These are phyloP conservation scores for Coccyzus lansbergi DNA, from an alignment of 2,797 vertebrate species.

Conservation along the genomic window DNA sequence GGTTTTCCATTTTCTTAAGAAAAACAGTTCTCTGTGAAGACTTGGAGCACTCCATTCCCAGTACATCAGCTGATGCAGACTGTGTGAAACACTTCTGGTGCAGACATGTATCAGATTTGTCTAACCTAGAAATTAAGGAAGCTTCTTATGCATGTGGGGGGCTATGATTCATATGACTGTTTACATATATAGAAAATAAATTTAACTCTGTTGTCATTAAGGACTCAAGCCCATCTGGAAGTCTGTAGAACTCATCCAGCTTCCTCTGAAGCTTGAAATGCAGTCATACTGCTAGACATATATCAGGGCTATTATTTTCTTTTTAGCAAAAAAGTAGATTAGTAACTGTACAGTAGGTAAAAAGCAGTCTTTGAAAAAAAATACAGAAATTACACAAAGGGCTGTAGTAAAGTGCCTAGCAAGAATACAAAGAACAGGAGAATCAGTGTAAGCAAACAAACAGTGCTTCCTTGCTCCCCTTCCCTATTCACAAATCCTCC, in stretches of 20 bases:
- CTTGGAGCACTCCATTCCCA: neutral
- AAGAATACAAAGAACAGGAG: conserved; percentile 39
- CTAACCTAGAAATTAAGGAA: neutral
- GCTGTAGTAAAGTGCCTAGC: conserved; percentile 63
- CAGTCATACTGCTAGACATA: neutral
- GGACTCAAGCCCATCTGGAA: neutral
- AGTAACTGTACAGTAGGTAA: conserved; percentile 62
- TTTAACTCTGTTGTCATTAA: neutral
- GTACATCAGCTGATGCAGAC: neutral
- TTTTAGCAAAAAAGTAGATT: conserved; percentile 46
- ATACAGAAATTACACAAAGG: conserved; percentile 35
- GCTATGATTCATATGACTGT: neutral
- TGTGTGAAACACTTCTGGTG: neutral
- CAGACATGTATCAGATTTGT: neutral
- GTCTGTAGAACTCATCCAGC: neutral
- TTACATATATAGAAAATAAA: conserved; percentile 39
- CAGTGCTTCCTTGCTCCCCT: neutral
- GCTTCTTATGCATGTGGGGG: neutral
- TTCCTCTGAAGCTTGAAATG: neutral
- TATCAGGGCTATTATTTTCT: neutral
- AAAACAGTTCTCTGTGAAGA: neutral
- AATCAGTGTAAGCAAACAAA: neutral
- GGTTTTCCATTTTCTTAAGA: neutral
- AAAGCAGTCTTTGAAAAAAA: conserved; percentile 58
- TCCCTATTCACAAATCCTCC: neutral